A percentile compares a stretch with the other conserved stretches of the same genome.
These are phyloP conservation scores for Leptothorax acervorum DNA, from an alignment of 2,888 invertebrate genomes.

Conservation along the genomic window DNA sequence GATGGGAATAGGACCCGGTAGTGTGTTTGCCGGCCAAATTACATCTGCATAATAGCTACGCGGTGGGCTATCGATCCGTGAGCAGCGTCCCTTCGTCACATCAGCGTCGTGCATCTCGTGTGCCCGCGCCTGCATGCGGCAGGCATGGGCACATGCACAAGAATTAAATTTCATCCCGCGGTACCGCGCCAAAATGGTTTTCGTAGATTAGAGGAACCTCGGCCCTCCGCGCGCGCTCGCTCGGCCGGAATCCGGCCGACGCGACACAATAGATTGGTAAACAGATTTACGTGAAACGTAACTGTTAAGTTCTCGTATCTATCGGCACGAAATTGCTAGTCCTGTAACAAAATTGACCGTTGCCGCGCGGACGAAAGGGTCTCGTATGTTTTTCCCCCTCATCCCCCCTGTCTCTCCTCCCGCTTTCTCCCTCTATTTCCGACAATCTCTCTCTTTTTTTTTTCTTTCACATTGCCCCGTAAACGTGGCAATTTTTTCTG, in stretches of 20 bases:
- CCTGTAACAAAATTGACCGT: slow-evolving; percentile 64
- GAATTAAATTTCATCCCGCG: slow-evolving; percentile 72
- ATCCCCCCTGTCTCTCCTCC: not conserved
- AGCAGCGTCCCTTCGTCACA: slow-evolving; percentile 80
- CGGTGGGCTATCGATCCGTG: slow-evolving; percentile 80
- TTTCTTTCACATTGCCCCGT: slow-evolving; percentile 50
- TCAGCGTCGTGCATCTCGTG: slow-evolving; percentile 72
- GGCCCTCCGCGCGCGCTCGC: slow-evolving; percentile 56
- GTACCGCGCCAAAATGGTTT: slow-evolving; percentile 71
- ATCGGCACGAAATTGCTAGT: slow-evolving; percentile 55
- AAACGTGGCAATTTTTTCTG: slow-evolving; percentile 50
- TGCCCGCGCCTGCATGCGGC: slow-evolving; percentile 59
- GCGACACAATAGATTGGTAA: slow-evolving; percentile 62
- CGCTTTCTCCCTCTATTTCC: slow-evolving; percentile 8
- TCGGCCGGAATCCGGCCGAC: slow-evolving; percentile 55
- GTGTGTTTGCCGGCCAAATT: slow-evolving; percentile 82
- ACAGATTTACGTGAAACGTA: slow-evolving; percentile 60
- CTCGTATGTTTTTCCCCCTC: slow-evolving; percentile 36
- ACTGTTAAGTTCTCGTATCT: slow-evolving; percentile 55
- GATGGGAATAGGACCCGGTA: slow-evolving; percentile 75
- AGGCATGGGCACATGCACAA: slow-evolving; percentile 60
- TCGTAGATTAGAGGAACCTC: slow-evolving; percentile 72
- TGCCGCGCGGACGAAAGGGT: slow-evolving; percentile 54
- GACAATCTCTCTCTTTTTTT: slow-evolving; percentile 22
- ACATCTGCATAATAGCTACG: slow-evolving; percentile 83